phyloP scores from a whole-genome alignment of 2,113 vertebrate species.

The Pungitius pungitius region DNA sequence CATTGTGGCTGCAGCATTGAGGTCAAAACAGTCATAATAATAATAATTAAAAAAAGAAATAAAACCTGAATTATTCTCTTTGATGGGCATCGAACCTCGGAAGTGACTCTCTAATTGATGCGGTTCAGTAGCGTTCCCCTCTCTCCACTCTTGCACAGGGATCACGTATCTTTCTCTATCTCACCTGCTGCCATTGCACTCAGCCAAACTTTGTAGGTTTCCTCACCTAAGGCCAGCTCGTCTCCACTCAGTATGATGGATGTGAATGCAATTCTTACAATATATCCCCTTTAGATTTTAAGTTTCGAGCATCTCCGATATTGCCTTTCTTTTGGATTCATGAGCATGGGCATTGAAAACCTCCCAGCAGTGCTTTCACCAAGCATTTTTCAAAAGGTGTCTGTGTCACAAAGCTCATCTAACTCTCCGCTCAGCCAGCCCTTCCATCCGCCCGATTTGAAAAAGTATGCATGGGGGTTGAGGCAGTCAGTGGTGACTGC shows the following conservation, averaged over 20 bases:
- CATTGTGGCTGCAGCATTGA: constrained; percentile 52
- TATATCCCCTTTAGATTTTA: constrained; percentile 49
- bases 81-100: constrained; percentile 68
- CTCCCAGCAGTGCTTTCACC: constrained; percentile 44
- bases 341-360: constrained; percentile 46
- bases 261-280: constrained; percentile 35
- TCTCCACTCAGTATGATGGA: constrained; percentile 44
- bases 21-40: constrained; percentile 70
- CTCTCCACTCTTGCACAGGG: constrained; percentile 26
- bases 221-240: constrained; percentile 28
- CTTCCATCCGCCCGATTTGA: constrained; percentile 16
- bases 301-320: constrained; percentile 35
- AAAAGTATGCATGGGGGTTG: constrained; percentile 5
- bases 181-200: constrained; percentile 29
- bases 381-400: constrained; percentile 58
- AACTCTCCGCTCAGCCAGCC: neutral
- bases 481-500: constrained; percentile 35
- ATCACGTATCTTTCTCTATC: constrained; percentile 29
- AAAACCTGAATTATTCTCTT: constrained; percentile 76
- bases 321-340: constrained; percentile 59
- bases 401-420: constrained; percentile 55
- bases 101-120: constrained; percentile 65
- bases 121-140: constrained; percentile 25
- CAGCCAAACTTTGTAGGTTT: constrained; percentile 22
- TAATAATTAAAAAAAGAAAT: constrained; percentile 47